phyloP scores from a whole-genome alignment of 2,113 vertebrate species.

The Anolis carolinensis region DNA sequence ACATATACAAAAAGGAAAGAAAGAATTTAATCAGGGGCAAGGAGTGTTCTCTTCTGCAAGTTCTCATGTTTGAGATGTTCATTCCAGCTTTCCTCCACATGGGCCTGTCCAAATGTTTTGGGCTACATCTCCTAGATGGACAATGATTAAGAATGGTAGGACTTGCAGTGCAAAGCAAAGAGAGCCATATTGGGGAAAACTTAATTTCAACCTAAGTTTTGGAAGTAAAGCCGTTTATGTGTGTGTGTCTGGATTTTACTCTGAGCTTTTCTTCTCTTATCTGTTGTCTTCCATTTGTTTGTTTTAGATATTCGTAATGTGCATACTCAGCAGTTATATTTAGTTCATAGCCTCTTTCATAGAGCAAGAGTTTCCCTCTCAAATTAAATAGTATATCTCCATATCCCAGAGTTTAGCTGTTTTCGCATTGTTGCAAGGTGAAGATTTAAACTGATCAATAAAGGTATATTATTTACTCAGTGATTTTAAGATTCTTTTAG shows the following conservation, averaged over 20 bases:
- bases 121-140: background rate
- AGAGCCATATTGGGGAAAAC: background rate
- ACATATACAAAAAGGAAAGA: slow-evolving; percentile 9
- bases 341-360: too few species aligned
- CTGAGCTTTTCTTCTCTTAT: background rate
- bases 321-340: too few species aligned
- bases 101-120: background rate
- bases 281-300: background rate
- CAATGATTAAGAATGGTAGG: background rate
- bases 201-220: background rate
- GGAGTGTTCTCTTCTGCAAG: background rate
- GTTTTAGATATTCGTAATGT: too few species aligned
- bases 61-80: background rate
- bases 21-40: slow-evolving; percentile 5
- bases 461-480: background rate
- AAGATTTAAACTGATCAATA: background rate
- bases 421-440: background rate
- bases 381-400: background rate
- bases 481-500: background rate
- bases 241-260: background rate
- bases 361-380: too few species aligned
- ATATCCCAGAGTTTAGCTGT: background rate
- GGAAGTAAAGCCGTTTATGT: background rate
- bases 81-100: background rate
- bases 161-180: background rate